phyloP scores from a whole-genome alignment of 1,140 invertebrate species.

The Drosophila virilis region DNA sequence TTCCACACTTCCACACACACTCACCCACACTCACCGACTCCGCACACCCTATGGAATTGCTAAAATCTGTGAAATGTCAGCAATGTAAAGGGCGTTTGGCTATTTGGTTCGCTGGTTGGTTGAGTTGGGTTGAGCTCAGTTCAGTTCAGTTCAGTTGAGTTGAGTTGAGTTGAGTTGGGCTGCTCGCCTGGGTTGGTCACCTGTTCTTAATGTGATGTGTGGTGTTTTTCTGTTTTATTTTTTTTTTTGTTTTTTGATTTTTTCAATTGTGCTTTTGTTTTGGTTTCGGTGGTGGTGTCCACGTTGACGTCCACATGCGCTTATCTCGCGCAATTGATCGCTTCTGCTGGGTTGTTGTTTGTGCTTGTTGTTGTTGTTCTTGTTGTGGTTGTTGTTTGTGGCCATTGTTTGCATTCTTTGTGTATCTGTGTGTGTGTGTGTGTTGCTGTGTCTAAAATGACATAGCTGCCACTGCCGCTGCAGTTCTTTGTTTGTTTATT shows the following conservation, averaged over 20 bases:
- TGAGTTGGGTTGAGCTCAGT: slow-evolving; percentile 4
- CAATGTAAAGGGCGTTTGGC: slow-evolving; percentile 14
- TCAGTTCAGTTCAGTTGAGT: slow-evolving; percentile 23
- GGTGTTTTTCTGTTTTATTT: not conserved
- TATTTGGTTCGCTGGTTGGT: slow-evolving; percentile 5
- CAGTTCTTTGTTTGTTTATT: slow-evolving; percentile 37
- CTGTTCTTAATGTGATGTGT: slow-evolving; percentile 23
- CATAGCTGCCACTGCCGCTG: slow-evolving; percentile 48
- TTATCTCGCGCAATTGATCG: slow-evolving; percentile 81
- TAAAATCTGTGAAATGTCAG: too few species aligned
- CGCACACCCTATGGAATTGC: too few species aligned
- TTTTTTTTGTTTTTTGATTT: slow-evolving; percentile 30
- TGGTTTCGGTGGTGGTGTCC: slow-evolving; percentile 40
- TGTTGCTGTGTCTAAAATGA: slow-evolving; percentile 67
- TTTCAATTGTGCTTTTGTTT: slow-evolving; percentile 32
- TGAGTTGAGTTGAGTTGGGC: slow-evolving; percentile 32
- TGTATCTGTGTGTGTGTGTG: slow-evolving; percentile 27
- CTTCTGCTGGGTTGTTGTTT: slow-evolving; percentile 34
- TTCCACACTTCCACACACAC: too few species aligned
- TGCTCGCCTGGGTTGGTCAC: slow-evolving; percentile 31
- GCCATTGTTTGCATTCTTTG: slow-evolving; percentile 76
- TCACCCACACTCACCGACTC: too few species aligned
- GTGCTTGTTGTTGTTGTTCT: slow-evolving; percentile 32
- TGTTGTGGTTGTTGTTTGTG: slow-evolving; percentile 43
- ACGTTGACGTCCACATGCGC: slow-evolving; percentile 51